Base-by-base conservation (phyloP, 2,888 invertebrate genomes). In the Diaprepes abbreviatus region DNA sequence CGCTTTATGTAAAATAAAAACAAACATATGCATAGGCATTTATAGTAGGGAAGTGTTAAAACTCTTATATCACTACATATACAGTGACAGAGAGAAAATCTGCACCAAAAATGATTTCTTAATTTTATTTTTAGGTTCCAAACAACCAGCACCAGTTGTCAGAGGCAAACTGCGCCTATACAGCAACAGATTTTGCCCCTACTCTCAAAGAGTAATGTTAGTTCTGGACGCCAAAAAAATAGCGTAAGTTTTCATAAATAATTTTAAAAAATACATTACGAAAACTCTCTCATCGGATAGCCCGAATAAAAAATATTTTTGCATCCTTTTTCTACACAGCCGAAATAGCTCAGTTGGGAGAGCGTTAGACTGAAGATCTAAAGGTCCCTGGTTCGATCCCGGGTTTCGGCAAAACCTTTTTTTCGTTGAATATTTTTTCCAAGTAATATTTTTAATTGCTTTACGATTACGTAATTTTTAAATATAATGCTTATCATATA, bases 111-210 rank as follows among this genome's bases (percentile, higher is more conserved):
- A n/a, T n/a, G n/a, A n/a, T n/a, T n/a, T n/a, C n/a, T n/a, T n/a
- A n/a, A n/a, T 48, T 48, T 48, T 21, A 1, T 14, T 28, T 38
- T 38, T 80, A 93, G 93, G 92, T 75, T 91, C 93, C 62, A 83
- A 82, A 21, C 84, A 88, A 55, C 93, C 93, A 0, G 84, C 88
- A 7, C 82, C 88, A 59, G 85, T 85, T 76, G 67, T 74, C 50
- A 83, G 83, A 67, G 92, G 91, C 1, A 90, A 90, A 80, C 82
- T 93, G 57, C 90, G 93, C 5, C 80, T 95, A 1, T 95, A 93
- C 79, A 92, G 92, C 21, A 95, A 94, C 92, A 87, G 93, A 75
- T 94, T 93, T 83, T 95, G 95, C 78, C 95, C 95, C 0, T 95
- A 88, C 76, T 92, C 94, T 0, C 92, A 95, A 79, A 87, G 94